phyloP scores from a whole-genome alignment of 1,140 invertebrate species.

The Chelonus insularis region DNA sequence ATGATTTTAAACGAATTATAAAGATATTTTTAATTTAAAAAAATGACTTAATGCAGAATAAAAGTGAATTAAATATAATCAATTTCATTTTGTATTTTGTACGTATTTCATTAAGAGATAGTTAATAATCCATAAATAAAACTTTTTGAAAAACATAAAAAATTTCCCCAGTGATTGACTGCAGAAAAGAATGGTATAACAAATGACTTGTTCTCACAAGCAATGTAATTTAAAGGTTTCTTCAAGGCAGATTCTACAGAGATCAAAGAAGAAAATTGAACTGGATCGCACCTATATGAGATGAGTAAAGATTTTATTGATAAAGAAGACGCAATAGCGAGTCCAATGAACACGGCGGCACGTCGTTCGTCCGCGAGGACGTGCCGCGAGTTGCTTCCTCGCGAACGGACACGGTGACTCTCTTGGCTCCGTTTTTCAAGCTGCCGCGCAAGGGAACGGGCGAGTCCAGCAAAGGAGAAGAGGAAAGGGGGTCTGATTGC shows the following conservation, averaged over 20 bases:
- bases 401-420: constrained; percentile 13
- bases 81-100: no score
- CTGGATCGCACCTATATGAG: background rate
- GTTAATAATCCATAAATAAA: no score
- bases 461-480: constrained; percentile 29
- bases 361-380: constrained; percentile 5
- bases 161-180: no score
- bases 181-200: no score
- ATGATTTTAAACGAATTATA: no score
- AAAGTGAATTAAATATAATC: no score
- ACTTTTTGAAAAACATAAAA: no score
- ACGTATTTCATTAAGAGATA: no score
- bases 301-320: background rate
- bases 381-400: constrained; percentile 1
- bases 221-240: no score
- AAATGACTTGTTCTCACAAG: background rate
- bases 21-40: no score
- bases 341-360: background rate
- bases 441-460: constrained; percentile 10
- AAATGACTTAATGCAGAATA: no score
- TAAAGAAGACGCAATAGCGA: constrained; percentile 5
- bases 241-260: no score
- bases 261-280: background rate
- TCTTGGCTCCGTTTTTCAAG: constrained; percentile 28
- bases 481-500: constrained; percentile 51